Base-by-base conservation (phyloP, 1,140 invertebrate genomes). In the Atta colombica region DNA sequence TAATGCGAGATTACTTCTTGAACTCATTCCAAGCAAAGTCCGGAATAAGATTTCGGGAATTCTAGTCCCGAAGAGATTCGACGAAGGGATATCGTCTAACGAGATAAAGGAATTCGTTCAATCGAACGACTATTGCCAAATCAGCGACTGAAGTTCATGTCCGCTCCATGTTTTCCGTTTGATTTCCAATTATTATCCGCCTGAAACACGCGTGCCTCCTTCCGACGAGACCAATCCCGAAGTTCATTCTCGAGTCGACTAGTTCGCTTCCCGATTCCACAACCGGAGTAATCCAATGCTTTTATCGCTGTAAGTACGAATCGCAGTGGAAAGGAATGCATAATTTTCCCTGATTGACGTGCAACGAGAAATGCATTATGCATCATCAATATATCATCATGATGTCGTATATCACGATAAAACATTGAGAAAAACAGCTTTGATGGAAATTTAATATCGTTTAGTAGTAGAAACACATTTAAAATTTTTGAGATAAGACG, bases 171-270 rank as follows among this genome's bases (percentile, higher is more conserved):
- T 88, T 82, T 88, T 86, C 77, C 65, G 51, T 86, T 88, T 90
- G 88, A 71, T 88, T 77, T 86, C 87, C 77, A 80, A 88, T 90
- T 90, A 90, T 88, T 85, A 74, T 77, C 66, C 72, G 53, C 21
- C 86, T 60, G 25, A 51, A 66, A 58, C 55, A 66, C 61, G 71
- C 72, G 21, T 28, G n/a, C 71, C 10, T 51, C 51, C 25, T 61
- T 35, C 35, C 14, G 14, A 81, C 61, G 16, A 18, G 31, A 77
- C 12, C 39, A 21, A 35, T 28, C 18, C 7, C 8, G 39, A 65
- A 65, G 16, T n/a, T 61, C 25, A 14, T 60, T 28, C 12, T 31
- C 21, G 31, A 18, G 21, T 45, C 39, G 39, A 65, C 10, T 77
- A 51, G 18, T 51, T 65, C 28, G 16, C 35, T n/a, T 39, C 28